Conservation (phyloP, 2,888 invertebrate genomes). For the Leucoma salicis region DNA sequence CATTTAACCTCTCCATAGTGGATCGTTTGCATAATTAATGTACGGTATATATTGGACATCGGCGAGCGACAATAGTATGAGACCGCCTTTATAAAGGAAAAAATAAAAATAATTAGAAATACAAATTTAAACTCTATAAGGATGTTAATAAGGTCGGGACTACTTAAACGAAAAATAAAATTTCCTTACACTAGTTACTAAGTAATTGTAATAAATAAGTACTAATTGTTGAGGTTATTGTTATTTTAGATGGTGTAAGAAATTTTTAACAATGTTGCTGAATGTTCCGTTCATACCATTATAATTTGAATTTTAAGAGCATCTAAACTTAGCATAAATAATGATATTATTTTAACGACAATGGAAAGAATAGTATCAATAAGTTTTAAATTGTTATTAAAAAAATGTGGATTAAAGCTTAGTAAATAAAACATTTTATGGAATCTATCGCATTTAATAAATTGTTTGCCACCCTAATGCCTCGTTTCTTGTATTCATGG, state of each 20-base stretch:
- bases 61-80: conserved; percentile 38
- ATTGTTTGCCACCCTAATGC: no score
- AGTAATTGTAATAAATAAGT: conserved; percentile 13
- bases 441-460: no score
- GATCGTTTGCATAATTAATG: conserved; percentile 68
- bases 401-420: no score
- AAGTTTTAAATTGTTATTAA: no score
- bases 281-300: no score
- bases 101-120: conserved; percentile 15
- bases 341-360: no score
- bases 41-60: conserved; percentile 51
- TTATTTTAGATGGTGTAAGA: conserved; percentile 3
- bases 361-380: no score
- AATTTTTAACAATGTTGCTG: conserved; percentile 6
- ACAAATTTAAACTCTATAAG: conserved; percentile 1
- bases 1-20: conserved; percentile 45
- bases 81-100: conserved; percentile 29
- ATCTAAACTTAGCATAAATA: neutral
- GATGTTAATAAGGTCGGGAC: conserved; percentile 1
- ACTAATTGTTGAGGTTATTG: conserved; percentile 7
- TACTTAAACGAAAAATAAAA: conserved; percentile 1
- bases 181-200: conserved; percentile 5
- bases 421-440: no score
- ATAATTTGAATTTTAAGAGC: no score
- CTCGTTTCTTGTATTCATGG: no score